Percentiles rank a stretch among this genome's conserved stretches.
Evolutionary conservation across 2,888 invertebrate genomes (phyloP).

Genomic region (Alsophila aescularia): DNA sequence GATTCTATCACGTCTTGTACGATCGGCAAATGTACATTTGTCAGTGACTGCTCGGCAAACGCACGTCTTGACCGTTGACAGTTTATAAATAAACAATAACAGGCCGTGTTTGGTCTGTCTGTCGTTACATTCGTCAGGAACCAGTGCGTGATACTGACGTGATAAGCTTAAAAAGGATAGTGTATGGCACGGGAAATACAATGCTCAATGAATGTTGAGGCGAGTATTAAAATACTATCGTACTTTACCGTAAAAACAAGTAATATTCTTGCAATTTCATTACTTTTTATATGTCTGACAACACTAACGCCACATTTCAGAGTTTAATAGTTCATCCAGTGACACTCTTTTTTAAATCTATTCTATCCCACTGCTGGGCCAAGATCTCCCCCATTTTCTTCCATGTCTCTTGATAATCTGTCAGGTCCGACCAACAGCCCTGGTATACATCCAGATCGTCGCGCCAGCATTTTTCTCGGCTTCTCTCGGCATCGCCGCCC

Average conservation of each 20-base stretch:
- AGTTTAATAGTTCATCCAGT: too few relatives aligned
- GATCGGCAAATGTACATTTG: constrained; percentile 84
- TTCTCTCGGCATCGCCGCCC: too few relatives aligned
- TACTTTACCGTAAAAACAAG: not conserved
- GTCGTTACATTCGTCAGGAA: constrained; percentile 72
- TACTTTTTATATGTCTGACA: too few relatives aligned
- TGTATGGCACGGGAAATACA: constrained; percentile 44
- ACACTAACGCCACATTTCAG: too few relatives aligned
- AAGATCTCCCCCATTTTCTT: too few relatives aligned
- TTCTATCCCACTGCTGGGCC: too few relatives aligned
- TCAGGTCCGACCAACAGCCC: too few relatives aligned
- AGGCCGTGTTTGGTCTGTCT: constrained; percentile 66
- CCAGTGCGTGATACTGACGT: constrained; percentile 62
- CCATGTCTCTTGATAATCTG: too few relatives aligned
- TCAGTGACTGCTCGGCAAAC: constrained; percentile 74
- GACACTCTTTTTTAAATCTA: too few relatives aligned
- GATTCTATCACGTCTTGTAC: constrained; percentile 75
- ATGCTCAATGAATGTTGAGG: constrained; percentile 29
- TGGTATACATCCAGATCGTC: too few relatives aligned
- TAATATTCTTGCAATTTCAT: too few relatives aligned
- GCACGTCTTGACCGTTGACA: constrained; percentile 56
- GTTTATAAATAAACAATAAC: constrained; percentile 83
- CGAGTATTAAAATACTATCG: not conserved
- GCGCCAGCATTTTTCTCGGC: too few relatives aligned
- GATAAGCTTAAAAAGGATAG: constrained; percentile 52